Evolutionary conservation across 2,797 vertebrate genomes (phyloP).

Genomic region (Hyperoplus lanceolatus): DNA sequence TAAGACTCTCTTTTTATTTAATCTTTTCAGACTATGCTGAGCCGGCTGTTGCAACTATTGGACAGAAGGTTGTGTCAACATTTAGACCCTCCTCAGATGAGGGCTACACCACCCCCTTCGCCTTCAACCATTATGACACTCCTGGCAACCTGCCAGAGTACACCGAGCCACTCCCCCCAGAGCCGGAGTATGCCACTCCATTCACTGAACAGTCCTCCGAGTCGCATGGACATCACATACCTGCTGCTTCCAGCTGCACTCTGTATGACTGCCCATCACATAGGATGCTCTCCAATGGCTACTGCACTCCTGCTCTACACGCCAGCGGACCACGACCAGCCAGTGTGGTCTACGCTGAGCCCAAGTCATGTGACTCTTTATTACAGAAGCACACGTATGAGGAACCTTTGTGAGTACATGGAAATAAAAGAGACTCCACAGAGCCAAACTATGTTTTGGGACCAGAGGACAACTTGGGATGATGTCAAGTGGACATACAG

Average conservation of each 20-base stretch:
- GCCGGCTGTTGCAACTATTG: slow-evolving; percentile 75
- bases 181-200: slow-evolving; percentile 91
- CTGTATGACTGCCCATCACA: slow-evolving; percentile 86
- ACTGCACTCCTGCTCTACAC: slow-evolving; percentile 79
- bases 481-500: slow-evolving; percentile 43
- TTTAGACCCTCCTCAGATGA: slow-evolving; percentile 85
- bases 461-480: slow-evolving; percentile 20
- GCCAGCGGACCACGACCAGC: slow-evolving; percentile 35
- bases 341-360: slow-evolving; percentile 71
- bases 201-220: slow-evolving; percentile 83
- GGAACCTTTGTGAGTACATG: slow-evolving; percentile 64
- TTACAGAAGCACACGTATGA: slow-evolving; percentile 70
- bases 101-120: slow-evolving; percentile 88
- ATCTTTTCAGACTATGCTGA: slow-evolving; percentile 87
- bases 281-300: slow-evolving; percentile 80
- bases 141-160: slow-evolving; percentile 88
- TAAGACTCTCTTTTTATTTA: slow-evolving; percentile 40
- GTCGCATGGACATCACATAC: slow-evolving; percentile 29
- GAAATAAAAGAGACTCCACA: slow-evolving; percentile 28
- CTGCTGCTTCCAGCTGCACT: slow-evolving; percentile 13
- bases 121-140: slow-evolving; percentile 86
- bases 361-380: slow-evolving; percentile 70
- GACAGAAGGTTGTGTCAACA: slow-evolving; percentile 84
- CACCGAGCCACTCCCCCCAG: slow-evolving; percentile 86
- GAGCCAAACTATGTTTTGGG: slow-evolving; percentile 26